A percentile compares a stretch with the other conserved stretches of the same genome.
These are phyloP conservation scores for Neria commutata DNA, from an alignment of 2,888 invertebrate species.

Conservation along the genomic window DNA sequence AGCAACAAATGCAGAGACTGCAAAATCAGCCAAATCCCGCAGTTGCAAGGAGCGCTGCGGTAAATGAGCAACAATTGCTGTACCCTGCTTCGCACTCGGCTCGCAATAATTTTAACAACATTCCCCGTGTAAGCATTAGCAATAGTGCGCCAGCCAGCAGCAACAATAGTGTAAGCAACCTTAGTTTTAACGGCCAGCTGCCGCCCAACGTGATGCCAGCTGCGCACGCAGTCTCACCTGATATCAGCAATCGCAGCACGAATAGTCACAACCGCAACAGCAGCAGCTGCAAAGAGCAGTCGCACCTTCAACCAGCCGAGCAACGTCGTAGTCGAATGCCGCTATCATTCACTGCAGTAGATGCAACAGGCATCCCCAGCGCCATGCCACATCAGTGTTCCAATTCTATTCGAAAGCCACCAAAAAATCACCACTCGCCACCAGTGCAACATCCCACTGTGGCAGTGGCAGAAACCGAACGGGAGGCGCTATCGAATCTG, in stretches of 20 bases:
- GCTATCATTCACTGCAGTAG: slow-evolving; percentile 18
- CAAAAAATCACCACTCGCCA: slow-evolving; percentile 36
- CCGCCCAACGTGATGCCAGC: slow-evolving; percentile 43
- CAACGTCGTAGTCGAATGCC: slow-evolving; percentile 39
- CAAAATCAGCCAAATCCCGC: too few relatives aligned
- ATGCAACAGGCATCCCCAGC: slow-evolving; percentile 12
- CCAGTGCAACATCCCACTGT: slow-evolving; percentile 27
- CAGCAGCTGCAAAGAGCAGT: slow-evolving; percentile 28
- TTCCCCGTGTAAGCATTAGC: slow-evolving; percentile 60
- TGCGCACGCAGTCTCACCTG: slow-evolving; percentile 31
- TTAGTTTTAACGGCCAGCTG: slow-evolving; percentile 37
- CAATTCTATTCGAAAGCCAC: slow-evolving; percentile 32
- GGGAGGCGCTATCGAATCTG: slow-evolving; percentile 57
- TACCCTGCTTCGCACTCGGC: slow-evolving; percentile 39
- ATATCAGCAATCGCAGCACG: slow-evolving; percentile 25
- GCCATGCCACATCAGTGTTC: slow-evolving; percentile 31
- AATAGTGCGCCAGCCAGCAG: slow-evolving; percentile 28
- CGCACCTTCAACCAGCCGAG: slow-evolving; percentile 26
- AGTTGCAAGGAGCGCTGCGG: slow-evolving; percentile 9
- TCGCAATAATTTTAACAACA: slow-evolving; percentile 58
- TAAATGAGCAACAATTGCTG: slow-evolving; percentile 31
- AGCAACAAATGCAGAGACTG: too few relatives aligned
- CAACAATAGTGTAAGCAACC: slow-evolving; percentile 35
- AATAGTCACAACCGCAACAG: slow-evolving; percentile 34
- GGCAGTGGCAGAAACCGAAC: slow-evolving; percentile 40